A percentile compares a stretch with the other conserved stretches of the same genome.
Evolutionary conservation across 2,113 vertebrate species (phyloP).

Genomic region (Rhynchomys soricoides): DNA sequence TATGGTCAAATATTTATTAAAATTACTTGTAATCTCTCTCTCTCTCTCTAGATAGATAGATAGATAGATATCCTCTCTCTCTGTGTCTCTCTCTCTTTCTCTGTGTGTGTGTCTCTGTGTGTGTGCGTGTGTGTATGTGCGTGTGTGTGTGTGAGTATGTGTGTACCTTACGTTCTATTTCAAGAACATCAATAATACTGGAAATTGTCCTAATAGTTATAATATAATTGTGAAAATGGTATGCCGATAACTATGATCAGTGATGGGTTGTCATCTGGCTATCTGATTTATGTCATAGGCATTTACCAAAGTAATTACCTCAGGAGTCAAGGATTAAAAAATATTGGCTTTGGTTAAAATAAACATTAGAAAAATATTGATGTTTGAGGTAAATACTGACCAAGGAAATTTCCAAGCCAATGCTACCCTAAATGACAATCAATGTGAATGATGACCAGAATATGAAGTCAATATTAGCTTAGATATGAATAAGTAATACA

Average conservation of each 20-base stretch:
- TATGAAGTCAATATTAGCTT: constrained; percentile 1
- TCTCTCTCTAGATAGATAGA: too few species aligned
- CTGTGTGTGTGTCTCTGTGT: neutral
- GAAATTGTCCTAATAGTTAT: constrained; percentile 44
- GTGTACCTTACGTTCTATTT: neutral
- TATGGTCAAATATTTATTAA: constrained; percentile 18
- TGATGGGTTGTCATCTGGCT: neutral
- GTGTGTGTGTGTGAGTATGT: neutral
- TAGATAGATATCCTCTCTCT: too few species aligned
- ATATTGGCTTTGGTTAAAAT: constrained; percentile 63
- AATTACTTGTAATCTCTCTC: constrained; percentile 46
- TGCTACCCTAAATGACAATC: constrained; percentile 40
- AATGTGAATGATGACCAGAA: constrained; percentile 1
- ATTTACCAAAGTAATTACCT: constrained; percentile 59
- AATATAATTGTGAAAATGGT: neutral
- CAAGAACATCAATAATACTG: constrained; percentile 27
- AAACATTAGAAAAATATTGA: constrained; percentile 63
- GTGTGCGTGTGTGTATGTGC: neutral
- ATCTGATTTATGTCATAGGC: constrained; percentile 65
- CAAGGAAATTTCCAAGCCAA: constrained; percentile 38
- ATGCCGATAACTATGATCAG: neutral
- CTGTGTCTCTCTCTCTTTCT: neutral
- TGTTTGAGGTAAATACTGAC: constrained; percentile 55
- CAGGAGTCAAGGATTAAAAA: constrained; percentile 52
- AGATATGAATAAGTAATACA: neutral